phyloP scores from a whole-genome alignment of 2,113 vertebrate genomes.

The Corythaixoides concolor region DNA sequence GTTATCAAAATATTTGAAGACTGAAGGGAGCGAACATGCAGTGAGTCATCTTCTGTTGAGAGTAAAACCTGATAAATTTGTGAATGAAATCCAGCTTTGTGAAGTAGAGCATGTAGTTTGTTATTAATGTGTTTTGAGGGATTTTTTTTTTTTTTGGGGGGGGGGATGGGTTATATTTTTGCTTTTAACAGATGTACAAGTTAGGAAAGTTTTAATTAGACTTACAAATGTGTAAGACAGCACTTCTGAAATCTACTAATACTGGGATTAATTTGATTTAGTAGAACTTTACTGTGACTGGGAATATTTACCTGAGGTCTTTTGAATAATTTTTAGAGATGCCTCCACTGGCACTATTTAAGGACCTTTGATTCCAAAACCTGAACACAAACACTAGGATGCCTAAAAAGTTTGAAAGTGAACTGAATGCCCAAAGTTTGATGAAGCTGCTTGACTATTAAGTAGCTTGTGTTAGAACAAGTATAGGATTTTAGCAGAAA shows the following conservation, averaged over 20 bases:
- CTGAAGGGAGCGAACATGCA: not conserved
- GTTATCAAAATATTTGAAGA: not conserved
- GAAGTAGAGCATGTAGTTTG: not conserved
- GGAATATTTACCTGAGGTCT: not conserved
- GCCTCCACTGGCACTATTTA: fast-evolving
- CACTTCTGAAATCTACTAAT: not conserved
- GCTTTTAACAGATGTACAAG: not conserved
- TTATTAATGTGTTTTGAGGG: not conserved
- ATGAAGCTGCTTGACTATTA: not conserved
- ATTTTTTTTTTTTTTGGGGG: no score
- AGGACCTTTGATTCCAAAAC: not conserved
- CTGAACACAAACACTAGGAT: not conserved
- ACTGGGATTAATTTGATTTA: not conserved
- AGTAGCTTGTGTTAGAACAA: not conserved
- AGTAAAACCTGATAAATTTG: slow-evolving; percentile 13
- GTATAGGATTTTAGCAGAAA: not conserved
- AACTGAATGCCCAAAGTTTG: not conserved
- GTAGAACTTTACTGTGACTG: not conserved
- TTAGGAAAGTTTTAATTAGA: not conserved
- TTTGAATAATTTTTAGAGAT: not conserved
- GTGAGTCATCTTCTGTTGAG: not conserved
- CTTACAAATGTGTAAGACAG: no score
- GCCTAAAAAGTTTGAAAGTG: not conserved
- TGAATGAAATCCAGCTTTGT: slow-evolving; percentile 25
- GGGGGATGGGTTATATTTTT: no score